phyloP scores from a whole-genome alignment of 2,797 vertebrate species.

The Phrynocephalus forsythii region DNA sequence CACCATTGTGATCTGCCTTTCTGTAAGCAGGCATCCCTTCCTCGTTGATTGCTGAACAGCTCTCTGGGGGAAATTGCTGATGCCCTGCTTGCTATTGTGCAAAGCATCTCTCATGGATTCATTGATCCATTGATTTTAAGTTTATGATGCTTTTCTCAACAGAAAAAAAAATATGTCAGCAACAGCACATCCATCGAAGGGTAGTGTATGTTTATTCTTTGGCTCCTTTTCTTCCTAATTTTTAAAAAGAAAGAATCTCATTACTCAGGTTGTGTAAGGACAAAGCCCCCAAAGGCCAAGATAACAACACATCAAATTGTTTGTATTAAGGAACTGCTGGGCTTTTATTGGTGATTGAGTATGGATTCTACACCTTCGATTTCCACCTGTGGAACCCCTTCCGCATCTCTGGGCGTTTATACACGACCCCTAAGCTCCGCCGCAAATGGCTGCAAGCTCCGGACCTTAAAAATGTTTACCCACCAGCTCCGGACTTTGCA shows the following conservation, averaged over 20 bases:
- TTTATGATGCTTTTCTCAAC: background rate
- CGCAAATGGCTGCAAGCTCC: too few species aligned
- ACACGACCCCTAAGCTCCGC: too few species aligned
- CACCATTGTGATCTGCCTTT: background rate
- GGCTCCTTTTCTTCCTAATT: background rate
- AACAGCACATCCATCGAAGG: background rate
- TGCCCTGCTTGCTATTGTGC: background rate
- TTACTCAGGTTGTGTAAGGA: background rate
- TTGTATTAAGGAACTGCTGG: background rate
- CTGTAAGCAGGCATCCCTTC: background rate
- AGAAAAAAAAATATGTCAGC: background rate
- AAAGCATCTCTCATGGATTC: background rate
- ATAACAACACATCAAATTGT: background rate
- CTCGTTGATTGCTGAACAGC: background rate
- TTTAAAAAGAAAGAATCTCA: background rate
- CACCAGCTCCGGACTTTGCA: too few species aligned
- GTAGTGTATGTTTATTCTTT: too few species aligned
- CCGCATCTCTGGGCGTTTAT: too few species aligned
- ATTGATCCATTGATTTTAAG: too few species aligned
- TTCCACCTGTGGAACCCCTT: background rate
- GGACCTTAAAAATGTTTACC: too few species aligned
- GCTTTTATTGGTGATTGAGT: background rate
- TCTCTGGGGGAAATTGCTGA: background rate
- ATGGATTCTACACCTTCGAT: background rate
- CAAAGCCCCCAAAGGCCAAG: background rate